These are phyloP conservation scores for Callopanchax toddi DNA, from an alignment of 2,113 vertebrate species.

Conservation along the genomic window DNA sequence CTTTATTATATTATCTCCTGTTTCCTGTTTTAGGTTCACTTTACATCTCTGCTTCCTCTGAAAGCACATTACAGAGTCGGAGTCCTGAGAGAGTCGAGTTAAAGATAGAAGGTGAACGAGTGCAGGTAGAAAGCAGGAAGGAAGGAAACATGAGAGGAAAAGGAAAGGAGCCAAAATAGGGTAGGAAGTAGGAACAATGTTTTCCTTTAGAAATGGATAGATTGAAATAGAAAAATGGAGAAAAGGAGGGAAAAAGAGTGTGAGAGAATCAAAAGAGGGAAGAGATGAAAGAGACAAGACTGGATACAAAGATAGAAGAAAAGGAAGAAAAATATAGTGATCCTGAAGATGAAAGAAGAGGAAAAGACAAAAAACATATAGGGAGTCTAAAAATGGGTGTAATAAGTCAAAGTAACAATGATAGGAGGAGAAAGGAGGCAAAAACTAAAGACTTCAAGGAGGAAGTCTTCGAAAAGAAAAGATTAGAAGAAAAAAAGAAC, in stretches of 20 bases:
- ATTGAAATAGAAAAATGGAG: neutral
- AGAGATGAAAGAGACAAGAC: neutral
- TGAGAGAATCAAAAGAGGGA: neutral
- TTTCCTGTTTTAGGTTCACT: slow-evolving; percentile 41
- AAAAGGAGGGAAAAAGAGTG: neutral
- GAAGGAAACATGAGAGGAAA: neutral
- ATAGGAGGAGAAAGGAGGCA: no score
- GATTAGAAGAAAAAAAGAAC: no score
- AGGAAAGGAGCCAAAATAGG: no score
- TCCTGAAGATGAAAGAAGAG: neutral
- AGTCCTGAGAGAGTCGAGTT: neutral
- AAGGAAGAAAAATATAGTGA: neutral
- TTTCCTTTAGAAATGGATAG: neutral
- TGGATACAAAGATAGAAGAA: neutral
- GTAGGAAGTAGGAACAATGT: neutral
- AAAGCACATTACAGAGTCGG: neutral
- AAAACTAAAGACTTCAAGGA: no score
- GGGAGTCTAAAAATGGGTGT: no score
- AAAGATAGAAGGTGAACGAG: no score
- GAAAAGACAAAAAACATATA: neutral
- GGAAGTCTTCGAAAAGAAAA: no score
- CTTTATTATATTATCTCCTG: slow-evolving; percentile 36
- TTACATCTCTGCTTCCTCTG: slow-evolving; percentile 32
- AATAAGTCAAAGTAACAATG: no score
- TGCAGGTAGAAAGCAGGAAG: neutral